Conservation (phyloP, 2,888 invertebrate genomes). For the Clitarchus hookeri region DNA sequence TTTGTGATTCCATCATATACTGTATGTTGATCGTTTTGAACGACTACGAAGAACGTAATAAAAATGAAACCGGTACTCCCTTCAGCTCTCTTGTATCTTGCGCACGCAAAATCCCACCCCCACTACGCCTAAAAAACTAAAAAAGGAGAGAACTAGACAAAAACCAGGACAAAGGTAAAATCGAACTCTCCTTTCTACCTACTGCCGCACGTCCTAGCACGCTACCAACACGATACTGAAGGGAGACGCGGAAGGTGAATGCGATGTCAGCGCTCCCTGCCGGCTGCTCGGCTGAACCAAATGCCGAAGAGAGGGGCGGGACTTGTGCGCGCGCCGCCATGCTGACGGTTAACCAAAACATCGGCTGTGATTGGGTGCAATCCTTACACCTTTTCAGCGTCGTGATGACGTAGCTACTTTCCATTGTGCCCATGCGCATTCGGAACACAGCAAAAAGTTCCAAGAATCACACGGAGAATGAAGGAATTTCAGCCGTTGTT, state of each 20-base stretch:
- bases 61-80: not conserved
- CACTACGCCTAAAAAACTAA: conserved; percentile 65
- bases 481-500: not conserved
- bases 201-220: conserved; percentile 63
- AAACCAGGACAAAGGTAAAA: conserved; percentile 58
- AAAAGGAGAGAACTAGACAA: conserved; percentile 48
- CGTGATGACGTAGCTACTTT: conserved; percentile 48
- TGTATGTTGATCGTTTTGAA: conserved; percentile 40
- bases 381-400: conserved; percentile 55
- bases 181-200: conserved; percentile 64
- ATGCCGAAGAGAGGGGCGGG: conserved; percentile 40
- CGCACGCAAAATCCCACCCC: conserved; percentile 42
- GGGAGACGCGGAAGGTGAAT: conserved; percentile 49
- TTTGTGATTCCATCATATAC: conserved; percentile 71
- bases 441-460: conserved; percentile 10
- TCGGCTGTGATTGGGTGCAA: conserved; percentile 57
- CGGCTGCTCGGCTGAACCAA: conserved; percentile 49
- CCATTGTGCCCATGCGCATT: conserved; percentile 38
- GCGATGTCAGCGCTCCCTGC: not conserved
- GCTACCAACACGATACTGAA: conserved; percentile 74
- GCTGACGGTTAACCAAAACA: conserved; percentile 53
- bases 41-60: not conserved
- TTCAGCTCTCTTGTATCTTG: not conserved
- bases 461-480: not conserved
- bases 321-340: conserved; percentile 53